Percentiles rank a stretch among this genome's conserved stretches.
phyloP scores from a whole-genome alignment of 2,888 invertebrate genomes.

The Mesorhabditis spiculigera region DNA sequence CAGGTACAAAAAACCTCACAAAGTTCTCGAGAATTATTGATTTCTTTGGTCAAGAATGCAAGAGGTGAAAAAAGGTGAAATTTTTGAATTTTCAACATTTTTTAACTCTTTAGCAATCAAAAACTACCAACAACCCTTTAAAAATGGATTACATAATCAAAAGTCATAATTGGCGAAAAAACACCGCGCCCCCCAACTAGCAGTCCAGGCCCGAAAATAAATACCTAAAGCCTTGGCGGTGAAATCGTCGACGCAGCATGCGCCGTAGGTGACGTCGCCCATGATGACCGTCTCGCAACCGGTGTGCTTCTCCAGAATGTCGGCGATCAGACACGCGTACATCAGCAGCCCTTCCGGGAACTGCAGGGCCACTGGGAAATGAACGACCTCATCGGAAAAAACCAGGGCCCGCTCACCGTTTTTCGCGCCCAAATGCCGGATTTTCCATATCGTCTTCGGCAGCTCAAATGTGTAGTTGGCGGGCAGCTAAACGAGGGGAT shows the following conservation, averaged over 20 bases:
- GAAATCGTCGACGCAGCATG: slow-evolving; percentile 95
- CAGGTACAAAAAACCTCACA: too few relatives aligned
- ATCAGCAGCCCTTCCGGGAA: slow-evolving; percentile 90
- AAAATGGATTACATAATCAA: too few relatives aligned
- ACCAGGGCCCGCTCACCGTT: slow-evolving; percentile 61
- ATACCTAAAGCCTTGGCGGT: slow-evolving; percentile 78
- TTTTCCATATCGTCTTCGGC: slow-evolving; percentile 94
- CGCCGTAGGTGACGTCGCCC: slow-evolving; percentile 99
- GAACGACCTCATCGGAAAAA: not conserved
- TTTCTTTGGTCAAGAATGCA: too few relatives aligned
- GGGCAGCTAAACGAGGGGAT: slow-evolving; percentile 68
- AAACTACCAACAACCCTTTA: too few relatives aligned
- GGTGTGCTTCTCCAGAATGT: slow-evolving; percentile 74
- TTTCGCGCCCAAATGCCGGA: slow-evolving; percentile 76
- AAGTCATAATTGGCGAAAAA: not conserved
- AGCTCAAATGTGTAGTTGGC: slow-evolving; percentile 96
- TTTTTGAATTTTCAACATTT: too few relatives aligned
- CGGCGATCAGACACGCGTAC: slow-evolving; percentile 86
- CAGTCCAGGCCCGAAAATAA: not conserved
- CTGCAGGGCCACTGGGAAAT: slow-evolving; percentile 80
- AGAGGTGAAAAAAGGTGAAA: too few relatives aligned
- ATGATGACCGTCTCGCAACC: slow-evolving; percentile 80
- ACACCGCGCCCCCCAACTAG: not conserved
- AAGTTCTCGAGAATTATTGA: too few relatives aligned
- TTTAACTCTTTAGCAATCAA: too few relatives aligned